Evolutionary conservation across 2,888 invertebrate genomes (phyloP), one percentile per base, ranked within the genome.

Genomic region (Oxytorus armatus): DNA sequence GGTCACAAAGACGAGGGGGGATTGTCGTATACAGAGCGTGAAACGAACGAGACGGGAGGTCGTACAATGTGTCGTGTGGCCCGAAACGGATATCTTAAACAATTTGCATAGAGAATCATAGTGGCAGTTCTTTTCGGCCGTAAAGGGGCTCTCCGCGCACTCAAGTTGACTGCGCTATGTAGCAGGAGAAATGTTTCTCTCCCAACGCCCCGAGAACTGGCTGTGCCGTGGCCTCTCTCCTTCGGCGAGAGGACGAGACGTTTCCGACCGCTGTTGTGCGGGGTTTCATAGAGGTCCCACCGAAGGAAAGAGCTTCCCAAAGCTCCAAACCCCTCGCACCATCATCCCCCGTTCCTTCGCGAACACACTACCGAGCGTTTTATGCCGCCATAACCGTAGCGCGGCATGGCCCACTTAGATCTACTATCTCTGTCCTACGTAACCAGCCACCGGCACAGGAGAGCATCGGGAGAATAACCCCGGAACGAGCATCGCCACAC

Each of bases 41-140:
- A 74, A 33, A 16, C 61, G 70, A 57, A 49, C 39, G 76, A 29
- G 42, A 66, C 44, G 42, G 23, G 74, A 21, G 73, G 72, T 72
- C 65, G 70, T 57, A 66, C 66, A 14, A 16, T 55, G 68, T 81
- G 66, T 72, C 74, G 68, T 74, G 76, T 73, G 76, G 81, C 79
- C 79, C 66, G 79, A 81, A 65, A 74, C 81, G 90, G 90, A 90
- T 91, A 91, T 91, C 90, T 91, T 89, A 90, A 91, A 91, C 92
- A 92, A 92, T 92, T 92, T 92, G 91, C 91, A 92, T 92, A 90
- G 90, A 89, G 89, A 92, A 91, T 92, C 90, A 89, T 91, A 90
- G 90, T 88, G 90, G 90, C 88, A 89, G 90, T 91, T 91, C 91
- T 91, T 77, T 90, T 90, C 85, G 88, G 84, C 87, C 88, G 85